These are phyloP conservation scores for Xiphias gladius DNA, from an alignment of 2,113 vertebrate species.

Conservation along the genomic window DNA sequence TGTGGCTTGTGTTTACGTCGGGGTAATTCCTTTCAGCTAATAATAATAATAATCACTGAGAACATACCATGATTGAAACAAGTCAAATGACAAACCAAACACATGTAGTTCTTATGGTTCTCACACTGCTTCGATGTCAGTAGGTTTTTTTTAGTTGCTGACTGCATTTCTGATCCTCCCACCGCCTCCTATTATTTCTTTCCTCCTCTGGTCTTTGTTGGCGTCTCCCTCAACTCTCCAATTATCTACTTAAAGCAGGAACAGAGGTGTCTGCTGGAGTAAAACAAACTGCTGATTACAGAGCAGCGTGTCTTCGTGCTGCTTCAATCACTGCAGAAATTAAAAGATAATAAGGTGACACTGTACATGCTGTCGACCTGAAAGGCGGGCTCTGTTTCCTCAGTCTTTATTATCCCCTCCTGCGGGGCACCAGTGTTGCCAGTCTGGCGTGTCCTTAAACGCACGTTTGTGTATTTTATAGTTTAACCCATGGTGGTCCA, in stretches of 20 bases:
- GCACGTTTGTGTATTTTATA: neutral
- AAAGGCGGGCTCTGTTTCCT: slow-evolving; percentile 9
- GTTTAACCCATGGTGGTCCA: too few species aligned
- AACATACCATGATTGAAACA: too few species aligned
- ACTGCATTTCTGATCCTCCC: too few species aligned
- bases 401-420: neutral
- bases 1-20: neutral
- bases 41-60: too few species aligned
- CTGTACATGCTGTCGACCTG: slow-evolving; percentile 10
- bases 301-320: slow-evolving; percentile 43
- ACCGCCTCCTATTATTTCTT: neutral
- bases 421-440: neutral
- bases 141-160: neutral
- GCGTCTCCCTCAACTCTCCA: slow-evolving; percentile 43
- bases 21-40: neutral
- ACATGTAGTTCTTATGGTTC: too few species aligned
- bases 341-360: slow-evolving; percentile 58
- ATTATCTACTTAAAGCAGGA: slow-evolving; percentile 66
- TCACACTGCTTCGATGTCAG: neutral
- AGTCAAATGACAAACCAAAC: neutral
- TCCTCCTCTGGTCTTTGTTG: slow-evolving; percentile 22
- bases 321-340: slow-evolving; percentile 56
- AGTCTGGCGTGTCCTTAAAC: neutral
- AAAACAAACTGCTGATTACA: slow-evolving; percentile 62
- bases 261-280: slow-evolving; percentile 45